phyloP scores from a whole-genome alignment of 2,113 vertebrate species.

The Pterocles burchelli region DNA sequence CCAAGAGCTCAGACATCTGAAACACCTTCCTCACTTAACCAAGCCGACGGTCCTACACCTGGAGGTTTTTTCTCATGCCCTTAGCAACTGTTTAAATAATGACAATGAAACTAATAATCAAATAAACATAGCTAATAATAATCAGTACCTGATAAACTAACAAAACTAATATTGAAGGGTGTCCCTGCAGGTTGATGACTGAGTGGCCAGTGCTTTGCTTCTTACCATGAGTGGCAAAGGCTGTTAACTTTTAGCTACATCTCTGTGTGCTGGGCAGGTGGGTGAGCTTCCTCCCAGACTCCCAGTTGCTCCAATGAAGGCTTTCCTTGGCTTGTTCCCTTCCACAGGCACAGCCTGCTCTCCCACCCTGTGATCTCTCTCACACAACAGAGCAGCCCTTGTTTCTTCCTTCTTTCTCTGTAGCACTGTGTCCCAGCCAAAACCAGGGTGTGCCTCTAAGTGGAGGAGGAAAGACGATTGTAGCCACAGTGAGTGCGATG shows the following conservation, averaged over 20 bases:
- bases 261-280: not conserved
- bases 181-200: not conserved
- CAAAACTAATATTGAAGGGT: not conserved
- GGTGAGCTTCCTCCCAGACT: not conserved
- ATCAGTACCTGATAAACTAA: not conserved
- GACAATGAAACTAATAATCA: not conserved
- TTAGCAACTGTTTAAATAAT: not conserved
- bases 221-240: not conserved
- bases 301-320: not conserved
- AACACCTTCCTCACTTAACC: not conserved
- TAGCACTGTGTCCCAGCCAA: no score
- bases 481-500: not conserved
- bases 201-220: not conserved
- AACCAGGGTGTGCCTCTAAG: not conserved
- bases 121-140: not conserved
- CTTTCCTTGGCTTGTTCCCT: not conserved
- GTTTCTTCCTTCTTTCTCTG: not conserved
- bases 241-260: not conserved
- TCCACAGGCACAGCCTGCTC: not conserved
- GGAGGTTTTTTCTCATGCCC: not conserved
- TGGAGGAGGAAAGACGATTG: not conserved
- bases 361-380: not conserved
- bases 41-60: accelerated
- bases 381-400: not conserved
- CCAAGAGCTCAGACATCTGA: not conserved